Evolutionary conservation across 2,888 invertebrate genomes (phyloP).

Genomic region (Tanytarsus gracilentus): DNA sequence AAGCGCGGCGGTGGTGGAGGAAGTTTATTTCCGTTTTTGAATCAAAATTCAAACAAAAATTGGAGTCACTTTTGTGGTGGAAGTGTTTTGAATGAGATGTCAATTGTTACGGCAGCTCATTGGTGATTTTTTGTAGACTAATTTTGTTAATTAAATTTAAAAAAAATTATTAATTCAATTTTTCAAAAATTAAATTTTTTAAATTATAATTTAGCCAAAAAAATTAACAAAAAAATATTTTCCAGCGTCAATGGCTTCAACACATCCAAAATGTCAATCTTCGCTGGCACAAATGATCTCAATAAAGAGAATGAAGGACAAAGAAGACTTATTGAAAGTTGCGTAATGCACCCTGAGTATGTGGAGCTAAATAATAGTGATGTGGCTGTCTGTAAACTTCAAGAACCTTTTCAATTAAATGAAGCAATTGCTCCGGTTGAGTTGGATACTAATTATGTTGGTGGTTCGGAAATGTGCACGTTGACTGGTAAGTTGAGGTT

Average conservation of each 20-base stretch:
- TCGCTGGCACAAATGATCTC: conserved; percentile 31
- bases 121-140: conserved; percentile 32
- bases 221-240: neutral
- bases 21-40: neutral
- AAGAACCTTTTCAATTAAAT: conserved; percentile 36
- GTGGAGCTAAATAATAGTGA: conserved; percentile 38
- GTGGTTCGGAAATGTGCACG: conserved; percentile 19
- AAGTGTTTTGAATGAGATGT: conserved; percentile 35
- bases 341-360: conserved; percentile 39
- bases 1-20: neutral
- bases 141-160: neutral
- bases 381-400: conserved; percentile 39
- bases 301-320: conserved; percentile 32
- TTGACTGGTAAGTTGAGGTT: conserved; percentile 34
- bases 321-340: conserved; percentile 36
- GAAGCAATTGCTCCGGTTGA: conserved; percentile 30
- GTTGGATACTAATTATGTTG: conserved; percentile 5
- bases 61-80: conserved; percentile 40
- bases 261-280: conserved; percentile 34
- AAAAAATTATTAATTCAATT: neutral
- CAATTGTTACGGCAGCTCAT: conserved; percentile 41
- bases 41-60: neutral
- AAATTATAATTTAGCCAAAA: neutral
- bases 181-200: neutral
- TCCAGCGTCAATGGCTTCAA: conserved; percentile 38